Conservation (phyloP, 2,888 invertebrate genomes). For the Eristalinus sepulchralis region DNA sequence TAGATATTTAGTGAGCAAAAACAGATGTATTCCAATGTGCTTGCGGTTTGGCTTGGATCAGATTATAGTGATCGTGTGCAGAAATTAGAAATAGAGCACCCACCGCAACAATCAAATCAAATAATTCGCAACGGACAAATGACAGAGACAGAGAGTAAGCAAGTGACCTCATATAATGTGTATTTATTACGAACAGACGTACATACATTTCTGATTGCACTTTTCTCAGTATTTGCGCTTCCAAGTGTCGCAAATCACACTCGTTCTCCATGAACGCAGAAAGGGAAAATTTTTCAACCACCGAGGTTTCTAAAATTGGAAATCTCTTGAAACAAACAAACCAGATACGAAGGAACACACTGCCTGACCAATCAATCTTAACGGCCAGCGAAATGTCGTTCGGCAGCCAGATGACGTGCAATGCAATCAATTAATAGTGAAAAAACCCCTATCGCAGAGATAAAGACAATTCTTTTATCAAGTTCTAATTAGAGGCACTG, state of each 20-base stretch:
- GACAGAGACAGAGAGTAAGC: too few species aligned
- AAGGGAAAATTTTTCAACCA: neutral
- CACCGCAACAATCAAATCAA: too few species aligned
- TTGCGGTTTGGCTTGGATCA: too few species aligned
- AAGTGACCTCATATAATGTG: too few species aligned
- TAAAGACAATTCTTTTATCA: neutral
- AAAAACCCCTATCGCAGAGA: neutral
- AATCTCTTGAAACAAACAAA: neutral
- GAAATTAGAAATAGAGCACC: too few species aligned
- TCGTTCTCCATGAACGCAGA: neutral
- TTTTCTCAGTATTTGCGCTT: neutral
- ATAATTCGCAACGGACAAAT: too few species aligned
- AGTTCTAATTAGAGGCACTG: neutral
- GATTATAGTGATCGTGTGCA: too few species aligned
- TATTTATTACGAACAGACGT: too few species aligned
- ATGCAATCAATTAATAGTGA: neutral
- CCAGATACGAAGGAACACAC: too few species aligned
- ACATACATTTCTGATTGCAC: neutral
- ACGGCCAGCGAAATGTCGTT: neutral
- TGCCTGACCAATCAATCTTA: neutral
- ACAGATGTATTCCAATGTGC: too few species aligned
- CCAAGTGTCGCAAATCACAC: neutral
- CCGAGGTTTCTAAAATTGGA: neutral
- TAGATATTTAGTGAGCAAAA: too few species aligned
- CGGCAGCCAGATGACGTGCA: neutral